Conservation (phyloP, 2,797 vertebrate species). For the Enteromius fasciolatus region DNA sequence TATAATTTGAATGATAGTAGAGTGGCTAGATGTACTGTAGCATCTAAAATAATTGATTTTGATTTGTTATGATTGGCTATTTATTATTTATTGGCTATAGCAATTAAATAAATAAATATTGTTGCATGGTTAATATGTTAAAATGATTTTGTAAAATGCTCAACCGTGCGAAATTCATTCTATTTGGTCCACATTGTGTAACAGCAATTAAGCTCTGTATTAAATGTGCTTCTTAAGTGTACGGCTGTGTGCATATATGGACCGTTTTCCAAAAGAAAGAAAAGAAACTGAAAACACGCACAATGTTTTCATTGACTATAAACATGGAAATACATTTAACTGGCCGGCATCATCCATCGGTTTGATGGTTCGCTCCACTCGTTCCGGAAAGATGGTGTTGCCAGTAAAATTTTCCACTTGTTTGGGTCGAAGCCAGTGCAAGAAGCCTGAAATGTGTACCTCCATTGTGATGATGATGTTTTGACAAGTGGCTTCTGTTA, state of each 20-base stretch:
- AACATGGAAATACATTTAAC: conserved; percentile 46
- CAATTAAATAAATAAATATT: too few relatives aligned
- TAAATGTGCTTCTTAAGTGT: background rate
- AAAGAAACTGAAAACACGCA: conserved; percentile 1
- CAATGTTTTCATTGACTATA: conserved; percentile 29
- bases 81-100: background rate
- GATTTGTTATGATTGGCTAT: background rate
- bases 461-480: conserved; percentile 46
- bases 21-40: background rate
- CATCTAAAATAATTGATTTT: background rate
- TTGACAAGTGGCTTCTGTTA: conserved; percentile 52
- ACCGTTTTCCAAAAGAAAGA: conserved; percentile 10
- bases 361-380: conserved; percentile 24
- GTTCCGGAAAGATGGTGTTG: conserved; percentile 27
- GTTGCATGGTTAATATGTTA: background rate
- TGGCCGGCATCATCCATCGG: conserved; percentile 5
- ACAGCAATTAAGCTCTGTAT: background rate
- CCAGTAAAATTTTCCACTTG: conserved; percentile 37
- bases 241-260: background rate
- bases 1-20: too few relatives aligned
- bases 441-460: conserved; percentile 42
- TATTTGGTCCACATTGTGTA: background rate
- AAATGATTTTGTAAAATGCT: conserved; percentile 1
- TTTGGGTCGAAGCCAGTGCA: conserved; percentile 27
- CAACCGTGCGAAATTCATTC: background rate